phyloP scores from a whole-genome alignment of 2,113 vertebrate genomes.

The Prochilodus magdalenae region DNA sequence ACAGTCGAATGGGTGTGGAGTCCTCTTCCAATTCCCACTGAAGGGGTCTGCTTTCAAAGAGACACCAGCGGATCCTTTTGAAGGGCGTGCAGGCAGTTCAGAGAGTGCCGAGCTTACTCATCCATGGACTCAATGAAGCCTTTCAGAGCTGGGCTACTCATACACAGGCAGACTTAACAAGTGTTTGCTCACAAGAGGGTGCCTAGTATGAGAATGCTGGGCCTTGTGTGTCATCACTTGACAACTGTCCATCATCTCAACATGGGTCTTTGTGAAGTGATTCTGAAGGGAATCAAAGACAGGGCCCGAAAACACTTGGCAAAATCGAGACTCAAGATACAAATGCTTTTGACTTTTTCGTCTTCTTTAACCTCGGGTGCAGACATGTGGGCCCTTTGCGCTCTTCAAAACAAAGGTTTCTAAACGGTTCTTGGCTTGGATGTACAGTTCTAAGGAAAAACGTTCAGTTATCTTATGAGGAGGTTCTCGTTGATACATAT shows the following conservation, averaged over 20 bases:
- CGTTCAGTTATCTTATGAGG: neutral
- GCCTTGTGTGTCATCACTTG: constrained; percentile 51
- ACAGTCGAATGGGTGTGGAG: constrained; percentile 52
- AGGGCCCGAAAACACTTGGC: constrained; percentile 33
- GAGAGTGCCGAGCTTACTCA: constrained; percentile 50
- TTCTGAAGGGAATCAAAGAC: constrained; percentile 54
- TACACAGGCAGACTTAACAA: constrained; percentile 61
- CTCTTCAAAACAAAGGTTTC: neutral
- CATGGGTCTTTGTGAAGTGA: constrained; percentile 57
- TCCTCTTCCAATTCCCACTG: constrained; percentile 44
- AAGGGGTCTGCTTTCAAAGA: constrained; percentile 58
- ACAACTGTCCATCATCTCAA: constrained; percentile 63
- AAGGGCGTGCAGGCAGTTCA: constrained; percentile 43
- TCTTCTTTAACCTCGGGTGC: neutral
- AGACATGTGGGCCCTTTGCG: neutral
- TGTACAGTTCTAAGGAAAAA: neutral
- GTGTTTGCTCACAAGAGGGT: constrained; percentile 68
- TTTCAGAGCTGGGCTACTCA: constrained; percentile 62
- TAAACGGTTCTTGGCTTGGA: neutral
- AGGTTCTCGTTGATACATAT: neutral
- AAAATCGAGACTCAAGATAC: constrained; percentile 19
- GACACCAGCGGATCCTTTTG: constrained; percentile 52
- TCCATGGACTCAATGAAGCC: constrained; percentile 67
- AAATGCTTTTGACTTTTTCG: constrained; percentile 21
- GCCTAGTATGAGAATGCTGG: constrained; percentile 40